These are phyloP conservation scores for Craniophora ligustri DNA, from an alignment of 2,888 invertebrate species.

Conservation along the genomic window DNA sequence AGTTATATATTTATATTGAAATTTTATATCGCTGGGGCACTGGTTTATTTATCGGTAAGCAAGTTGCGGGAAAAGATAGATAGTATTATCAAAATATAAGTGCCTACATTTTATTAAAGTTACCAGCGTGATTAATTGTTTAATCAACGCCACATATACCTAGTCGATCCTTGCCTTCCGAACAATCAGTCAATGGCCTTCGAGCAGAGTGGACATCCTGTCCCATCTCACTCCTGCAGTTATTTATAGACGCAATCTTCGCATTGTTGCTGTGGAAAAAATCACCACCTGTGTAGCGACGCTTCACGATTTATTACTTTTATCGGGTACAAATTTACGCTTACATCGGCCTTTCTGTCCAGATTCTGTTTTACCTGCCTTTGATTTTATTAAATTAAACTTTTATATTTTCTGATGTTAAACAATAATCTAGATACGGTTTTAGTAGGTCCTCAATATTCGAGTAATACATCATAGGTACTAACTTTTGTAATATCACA, in stretches of 20 bases:
- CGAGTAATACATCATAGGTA: no score
- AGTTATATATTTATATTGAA: no score
- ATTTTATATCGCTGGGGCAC: background rate
- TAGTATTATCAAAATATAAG: background rate
- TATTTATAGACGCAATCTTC: conserved; percentile 85
- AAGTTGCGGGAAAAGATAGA: background rate
- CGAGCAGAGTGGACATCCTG: conserved; percentile 71
- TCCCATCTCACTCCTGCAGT: conserved; percentile 71
- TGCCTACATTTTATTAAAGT: conserved; percentile 29
- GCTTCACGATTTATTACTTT: conserved; percentile 76
- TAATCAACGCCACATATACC: conserved; percentile 83
- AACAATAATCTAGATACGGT: background rate
- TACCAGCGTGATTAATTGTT: conserved; percentile 78
- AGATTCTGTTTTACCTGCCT: conserved; percentile 37
- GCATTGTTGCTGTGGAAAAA: conserved; percentile 68
- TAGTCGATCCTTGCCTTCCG: conserved; percentile 71
- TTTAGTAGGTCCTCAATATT: no score
- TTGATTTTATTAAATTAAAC: conserved; percentile 27
- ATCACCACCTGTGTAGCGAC: conserved; percentile 72
- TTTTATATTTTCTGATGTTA: background rate
- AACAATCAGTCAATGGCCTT: conserved; percentile 78
- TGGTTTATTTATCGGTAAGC: background rate
- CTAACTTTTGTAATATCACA: no score
- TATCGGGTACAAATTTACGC: conserved; percentile 72
- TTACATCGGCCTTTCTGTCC: conserved; percentile 61